Evolutionary conservation across 2,888 invertebrate genomes (phyloP), one percentile per base, ranked within the genome.

Genomic region (Linyphia triangularis): DNA sequence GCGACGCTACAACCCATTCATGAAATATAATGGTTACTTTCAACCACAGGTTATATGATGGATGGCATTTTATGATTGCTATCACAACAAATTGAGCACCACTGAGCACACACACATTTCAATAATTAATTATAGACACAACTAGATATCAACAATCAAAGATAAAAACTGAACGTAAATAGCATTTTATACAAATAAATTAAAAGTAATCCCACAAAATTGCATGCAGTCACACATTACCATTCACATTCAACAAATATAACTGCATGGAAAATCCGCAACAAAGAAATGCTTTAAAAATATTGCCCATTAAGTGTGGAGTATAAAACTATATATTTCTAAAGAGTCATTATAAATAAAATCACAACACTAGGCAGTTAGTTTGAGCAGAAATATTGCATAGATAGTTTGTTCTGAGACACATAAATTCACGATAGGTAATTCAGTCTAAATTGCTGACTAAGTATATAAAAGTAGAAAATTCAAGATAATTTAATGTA

Each of bases 61-160:
- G 85, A 85, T 85, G 85, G 79, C 79, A 86, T 86, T 85, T 43
- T 7, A 86, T 81, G 86, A 86, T 78, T 57, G 81, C 86, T 86
- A 86, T 86, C 86, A 86, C 86, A 86, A 81, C 81, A 81, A 81
- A 30, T 86, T 81, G 86, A 86, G 86, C 86, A 86, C 86, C 86
- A 86, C 69, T 59, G 59, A 70, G 28, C n/a, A 65, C 30, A 43
- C 13, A 79, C 37, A 79, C 33, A 51, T 51, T 79, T 61, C 57
- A 70, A 70, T 69, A 73, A 61, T 26, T n/a, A 7, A 65, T 43
- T 65, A 75, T 24, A 13, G 13, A 51, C 43, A 72, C 6, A 9
- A 24, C 16, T 28, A 59, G n/a, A n/a, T 75, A 10, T 2, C 26
- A 51, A 67, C 28, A 59, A 4, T 13, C 43, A 43, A 69, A 16